phyloP scores from a whole-genome alignment of 2,113 vertebrate genomes.

The Etheostoma spectabile region DNA sequence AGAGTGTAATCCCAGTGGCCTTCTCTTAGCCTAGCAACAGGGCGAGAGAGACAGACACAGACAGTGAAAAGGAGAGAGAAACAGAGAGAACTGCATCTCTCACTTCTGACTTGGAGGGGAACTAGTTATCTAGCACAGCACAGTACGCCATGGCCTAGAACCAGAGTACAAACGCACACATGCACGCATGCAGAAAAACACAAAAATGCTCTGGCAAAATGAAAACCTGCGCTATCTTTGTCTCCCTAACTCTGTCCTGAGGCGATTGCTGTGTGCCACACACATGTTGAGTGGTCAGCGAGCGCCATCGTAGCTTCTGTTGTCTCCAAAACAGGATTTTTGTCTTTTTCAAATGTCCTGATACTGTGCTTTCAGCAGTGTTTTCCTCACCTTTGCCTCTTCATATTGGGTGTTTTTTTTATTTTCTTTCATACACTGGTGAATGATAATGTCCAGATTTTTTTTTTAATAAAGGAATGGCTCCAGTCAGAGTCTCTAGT shows the following conservation, averaged over 20 bases:
- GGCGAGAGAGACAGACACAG: constrained; percentile 67
- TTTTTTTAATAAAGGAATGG: background rate
- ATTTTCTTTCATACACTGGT: background rate
- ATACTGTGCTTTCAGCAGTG: background rate
- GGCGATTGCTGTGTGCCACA: background rate
- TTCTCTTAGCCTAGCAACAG: constrained; percentile 82
- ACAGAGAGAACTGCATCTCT: constrained; percentile 58
- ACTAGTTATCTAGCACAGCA: constrained; percentile 68
- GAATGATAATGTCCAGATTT: background rate
- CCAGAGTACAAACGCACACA: constrained; percentile 45
- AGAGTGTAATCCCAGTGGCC: constrained; percentile 83
- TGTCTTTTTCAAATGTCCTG: background rate
- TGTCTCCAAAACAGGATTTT: background rate
- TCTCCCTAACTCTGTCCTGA: background rate
- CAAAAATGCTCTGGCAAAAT: constrained; percentile 15
- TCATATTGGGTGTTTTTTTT: background rate
- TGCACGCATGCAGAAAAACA: constrained; percentile 1
- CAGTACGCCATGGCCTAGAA: constrained; percentile 74
- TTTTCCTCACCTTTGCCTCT: background rate
- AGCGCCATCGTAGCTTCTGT: background rate
- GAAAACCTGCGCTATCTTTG: constrained; percentile 38
- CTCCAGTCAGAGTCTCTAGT: background rate
- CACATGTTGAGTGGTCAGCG: background rate
- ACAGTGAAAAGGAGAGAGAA: constrained; percentile 48
- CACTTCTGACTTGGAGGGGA: constrained; percentile 72